A percentile compares a stretch with the other conserved stretches of the same genome.
These are phyloP conservation scores for Nymphalis polychloros DNA, from an alignment of 2,888 invertebrate species.

Conservation along the genomic window DNA sequence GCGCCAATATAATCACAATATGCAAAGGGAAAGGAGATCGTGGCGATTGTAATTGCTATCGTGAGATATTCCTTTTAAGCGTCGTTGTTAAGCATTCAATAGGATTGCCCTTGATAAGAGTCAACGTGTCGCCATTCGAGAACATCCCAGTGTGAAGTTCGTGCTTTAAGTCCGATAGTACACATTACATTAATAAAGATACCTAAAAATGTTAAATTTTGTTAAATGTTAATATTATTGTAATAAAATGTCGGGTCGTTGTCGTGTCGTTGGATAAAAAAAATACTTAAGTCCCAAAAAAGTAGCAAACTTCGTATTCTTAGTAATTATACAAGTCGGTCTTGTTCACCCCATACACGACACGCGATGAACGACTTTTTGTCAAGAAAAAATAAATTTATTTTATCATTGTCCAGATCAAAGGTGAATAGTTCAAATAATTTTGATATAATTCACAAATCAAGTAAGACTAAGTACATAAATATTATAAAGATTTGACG, in stretches of 20 bases:
- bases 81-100: not conserved
- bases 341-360: conserved; percentile 57
- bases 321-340: conserved; percentile 72
- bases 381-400: conserved; percentile 49
- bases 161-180: not conserved
- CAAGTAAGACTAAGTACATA: no score
- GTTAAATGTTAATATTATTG: no score
- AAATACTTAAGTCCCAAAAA: conserved; percentile 65
- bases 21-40: not conserved
- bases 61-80: not conserved
- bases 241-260: conserved; percentile 40
- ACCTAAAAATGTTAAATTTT: no score
- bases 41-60: conserved; percentile 1
- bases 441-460: no score
- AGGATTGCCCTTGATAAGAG: not conserved
- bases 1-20: not conserved
- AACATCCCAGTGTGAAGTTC: not conserved
- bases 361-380: conserved; percentile 67
- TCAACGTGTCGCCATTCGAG: not conserved
- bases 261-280: conserved; percentile 49
- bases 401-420: not conserved
- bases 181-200: not conserved
- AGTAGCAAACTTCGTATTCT: conserved; percentile 67
- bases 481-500: no score
- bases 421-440: not conserved